These are phyloP conservation scores for Athalia rosae DNA, from an alignment of 2,888 invertebrate species.

Conservation along the genomic window DNA sequence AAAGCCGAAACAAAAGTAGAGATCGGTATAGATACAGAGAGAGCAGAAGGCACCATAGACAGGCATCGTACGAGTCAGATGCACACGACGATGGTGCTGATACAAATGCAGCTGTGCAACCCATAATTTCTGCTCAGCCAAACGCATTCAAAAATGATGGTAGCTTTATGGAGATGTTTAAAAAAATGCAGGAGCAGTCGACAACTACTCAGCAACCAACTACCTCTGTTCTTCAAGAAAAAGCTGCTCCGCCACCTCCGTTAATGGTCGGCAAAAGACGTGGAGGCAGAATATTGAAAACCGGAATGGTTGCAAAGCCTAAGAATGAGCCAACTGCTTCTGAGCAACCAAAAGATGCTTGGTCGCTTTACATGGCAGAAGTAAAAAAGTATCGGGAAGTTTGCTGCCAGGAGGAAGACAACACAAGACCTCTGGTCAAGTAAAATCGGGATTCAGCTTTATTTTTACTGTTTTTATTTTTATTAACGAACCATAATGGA, in stretches of 20 bases:
- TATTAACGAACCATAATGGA: constrained; percentile 52
- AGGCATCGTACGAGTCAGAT: constrained; percentile 67
- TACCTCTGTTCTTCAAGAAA: constrained; percentile 70
- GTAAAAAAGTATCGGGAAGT: constrained; percentile 94
- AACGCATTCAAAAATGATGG: constrained; percentile 92
- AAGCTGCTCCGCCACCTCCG: constrained; percentile 74
- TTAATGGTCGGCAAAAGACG: constrained; percentile 86
- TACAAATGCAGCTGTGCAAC: constrained; percentile 2
- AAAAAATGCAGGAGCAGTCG: constrained; percentile 85
- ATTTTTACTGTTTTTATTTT: constrained; percentile 70
- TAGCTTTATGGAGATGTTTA: constrained; percentile 93
- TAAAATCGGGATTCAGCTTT: constrained; percentile 72
- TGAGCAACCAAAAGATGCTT: constrained; percentile 87
- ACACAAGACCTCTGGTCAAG: constrained; percentile 93
- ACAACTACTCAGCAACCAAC: constrained; percentile 69
- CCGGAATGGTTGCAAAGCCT: constrained; percentile 91
- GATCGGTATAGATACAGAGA: constrained; percentile 63
- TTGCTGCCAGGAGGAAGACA: constrained; percentile 93
- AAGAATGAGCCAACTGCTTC: constrained; percentile 79
- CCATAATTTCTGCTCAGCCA: constrained; percentile 70
- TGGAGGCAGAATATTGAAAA: constrained; percentile 91
- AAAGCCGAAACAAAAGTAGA: constrained; percentile 54
- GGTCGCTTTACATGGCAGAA: constrained; percentile 95
- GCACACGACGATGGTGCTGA: constrained; percentile 51
- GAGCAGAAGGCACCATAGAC: constrained; percentile 61